Evolutionary conservation across 2,888 invertebrate species (phyloP).

Genomic region (Kryphioiulus occultus): DNA sequence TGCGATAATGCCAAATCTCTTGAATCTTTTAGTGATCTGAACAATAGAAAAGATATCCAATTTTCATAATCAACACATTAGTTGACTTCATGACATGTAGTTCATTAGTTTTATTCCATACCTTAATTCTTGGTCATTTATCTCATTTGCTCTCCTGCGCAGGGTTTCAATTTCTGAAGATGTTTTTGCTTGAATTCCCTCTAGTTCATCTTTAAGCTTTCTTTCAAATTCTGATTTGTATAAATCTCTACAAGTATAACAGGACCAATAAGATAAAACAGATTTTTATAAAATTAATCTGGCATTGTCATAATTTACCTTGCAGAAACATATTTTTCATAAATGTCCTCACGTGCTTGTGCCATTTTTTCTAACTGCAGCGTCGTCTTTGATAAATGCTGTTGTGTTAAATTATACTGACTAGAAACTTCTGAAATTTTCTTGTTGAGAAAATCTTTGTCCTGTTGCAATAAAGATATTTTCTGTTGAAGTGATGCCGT

Average conservation of each 20-base stretch:
- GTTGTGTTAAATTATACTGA: constrained; percentile 46
- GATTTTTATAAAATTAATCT: not conserved
- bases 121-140: constrained; percentile 53
- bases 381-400: constrained; percentile 48
- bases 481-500: constrained; percentile 49
- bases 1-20: constrained; percentile 49
- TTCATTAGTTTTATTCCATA: not conserved
- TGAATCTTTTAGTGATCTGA: constrained; percentile 51
- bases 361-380: constrained; percentile 52
- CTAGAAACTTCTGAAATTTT: constrained; percentile 51
- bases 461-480: constrained; percentile 52
- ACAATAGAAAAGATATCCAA: not conserved
- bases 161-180: constrained; percentile 50
- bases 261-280: not conserved
- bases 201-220: constrained; percentile 53
- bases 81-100: not conserved
- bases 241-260: constrained; percentile 48
- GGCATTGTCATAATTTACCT: constrained; percentile 47
- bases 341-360: constrained; percentile 52
- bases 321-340: constrained; percentile 53
- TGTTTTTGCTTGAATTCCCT: constrained; percentile 51
- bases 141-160: constrained; percentile 29
- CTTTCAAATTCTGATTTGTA: constrained; percentile 54
- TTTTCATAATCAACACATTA: not conserved
- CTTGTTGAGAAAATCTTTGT: constrained; percentile 53